Conservation (phyloP, 1,140 invertebrate species). For the Nilaparvata lugens region DNA sequence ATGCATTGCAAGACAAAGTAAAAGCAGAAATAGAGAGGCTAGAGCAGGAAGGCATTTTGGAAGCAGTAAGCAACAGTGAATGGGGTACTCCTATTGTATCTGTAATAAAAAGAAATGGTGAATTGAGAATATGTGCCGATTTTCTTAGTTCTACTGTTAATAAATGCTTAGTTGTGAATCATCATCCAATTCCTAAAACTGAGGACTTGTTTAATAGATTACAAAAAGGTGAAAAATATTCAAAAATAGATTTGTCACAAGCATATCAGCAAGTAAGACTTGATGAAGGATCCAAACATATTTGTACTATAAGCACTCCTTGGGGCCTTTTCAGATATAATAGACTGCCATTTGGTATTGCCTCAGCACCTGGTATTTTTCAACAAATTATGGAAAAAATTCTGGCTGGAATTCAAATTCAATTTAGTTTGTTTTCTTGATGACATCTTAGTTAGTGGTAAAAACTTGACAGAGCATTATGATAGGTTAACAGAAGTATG, state of each 20-base stretch:
- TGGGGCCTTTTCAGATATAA: slow-evolving; percentile 3
- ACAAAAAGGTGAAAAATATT: slow-evolving; percentile 7
- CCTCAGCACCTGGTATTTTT: neutral
- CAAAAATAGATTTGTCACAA: slow-evolving; percentile 6
- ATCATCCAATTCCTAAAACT: neutral
- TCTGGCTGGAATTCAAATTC: slow-evolving; percentile 10
- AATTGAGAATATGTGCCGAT: neutral
- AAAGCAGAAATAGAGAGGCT: slow-evolving; percentile 11
- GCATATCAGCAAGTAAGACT: slow-evolving; percentile 11
- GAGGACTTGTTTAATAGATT: neutral
- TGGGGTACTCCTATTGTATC: slow-evolving; percentile 15
- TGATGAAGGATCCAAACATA: slow-evolving; percentile 2
- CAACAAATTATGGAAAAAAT: slow-evolving; percentile 21
- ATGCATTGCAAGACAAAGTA: slow-evolving; percentile 13
- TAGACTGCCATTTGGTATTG: neutral
- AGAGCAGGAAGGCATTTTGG: slow-evolving; percentile 1
- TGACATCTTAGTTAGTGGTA: slow-evolving; percentile 19
- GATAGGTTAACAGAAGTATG: slow-evolving; percentile 13
- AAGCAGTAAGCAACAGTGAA: slow-evolving; percentile 8
- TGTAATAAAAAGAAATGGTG: neutral
- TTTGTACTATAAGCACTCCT: slow-evolving; percentile 7
- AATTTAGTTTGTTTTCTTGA: slow-evolving; percentile 17
- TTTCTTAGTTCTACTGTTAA: neutral
- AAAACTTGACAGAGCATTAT: slow-evolving; percentile 7
- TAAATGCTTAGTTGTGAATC: neutral